Conservation (phyloP, 1,140 invertebrate genomes). For the Drosophila leontia region DNA sequence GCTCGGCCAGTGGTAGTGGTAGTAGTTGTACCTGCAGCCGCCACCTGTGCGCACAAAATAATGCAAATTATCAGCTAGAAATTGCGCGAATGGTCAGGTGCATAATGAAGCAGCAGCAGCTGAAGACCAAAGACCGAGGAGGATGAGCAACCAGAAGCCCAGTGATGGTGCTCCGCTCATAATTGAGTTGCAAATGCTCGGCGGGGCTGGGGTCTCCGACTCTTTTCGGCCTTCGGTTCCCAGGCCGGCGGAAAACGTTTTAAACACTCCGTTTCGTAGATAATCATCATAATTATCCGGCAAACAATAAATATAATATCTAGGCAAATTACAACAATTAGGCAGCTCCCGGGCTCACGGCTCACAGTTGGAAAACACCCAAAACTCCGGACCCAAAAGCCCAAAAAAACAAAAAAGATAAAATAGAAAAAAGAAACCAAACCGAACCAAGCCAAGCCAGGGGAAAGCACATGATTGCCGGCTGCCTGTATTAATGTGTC, state of each 20-base stretch:
- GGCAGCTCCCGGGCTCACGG: constrained; percentile 41
- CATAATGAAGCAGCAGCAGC: constrained; percentile 48
- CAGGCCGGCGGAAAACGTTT: constrained; percentile 51
- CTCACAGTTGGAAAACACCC: constrained; percentile 69
- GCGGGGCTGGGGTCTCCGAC: constrained; percentile 15
- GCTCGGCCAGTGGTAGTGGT: background rate
- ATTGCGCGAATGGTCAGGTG: constrained; percentile 79
- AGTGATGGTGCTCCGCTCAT: constrained; percentile 45
- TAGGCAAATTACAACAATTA: constrained; percentile 82
- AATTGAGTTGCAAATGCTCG: constrained; percentile 76
- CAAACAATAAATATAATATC: constrained; percentile 81
- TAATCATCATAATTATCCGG: constrained; percentile 82
- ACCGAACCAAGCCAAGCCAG: constrained; percentile 14
- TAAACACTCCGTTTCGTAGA: constrained; percentile 76
- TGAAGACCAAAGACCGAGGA: constrained; percentile 25
- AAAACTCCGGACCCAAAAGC: constrained; percentile 33
- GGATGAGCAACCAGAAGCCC: constrained; percentile 50
- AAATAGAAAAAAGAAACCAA: constrained; percentile 20
- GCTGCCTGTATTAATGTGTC: constrained; percentile 53
- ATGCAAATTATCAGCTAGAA: constrained; percentile 80
- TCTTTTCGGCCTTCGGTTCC: constrained; percentile 54
- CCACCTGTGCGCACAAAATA: constrained; percentile 76
- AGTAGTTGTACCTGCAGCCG: constrained; percentile 36
- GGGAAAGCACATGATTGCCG: constrained; percentile 59
- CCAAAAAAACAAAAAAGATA: background rate